Conservation (phyloP, 2,797 vertebrate genomes). For the Lophotriccus pileatus region DNA sequence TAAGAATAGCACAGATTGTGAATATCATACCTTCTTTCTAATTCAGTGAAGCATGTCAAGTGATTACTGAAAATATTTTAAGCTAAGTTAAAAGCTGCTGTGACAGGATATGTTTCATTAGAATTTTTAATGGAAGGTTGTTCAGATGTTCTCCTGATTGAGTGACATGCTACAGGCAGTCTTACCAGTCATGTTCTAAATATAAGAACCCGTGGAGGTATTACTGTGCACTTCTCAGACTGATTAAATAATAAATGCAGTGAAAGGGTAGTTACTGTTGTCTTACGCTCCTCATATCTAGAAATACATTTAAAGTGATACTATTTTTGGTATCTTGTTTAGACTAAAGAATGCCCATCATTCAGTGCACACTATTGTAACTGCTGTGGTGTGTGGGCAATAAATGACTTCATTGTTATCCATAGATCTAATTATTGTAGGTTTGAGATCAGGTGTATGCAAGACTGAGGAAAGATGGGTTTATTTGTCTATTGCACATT, state of each 20-base stretch:
- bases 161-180: constrained; percentile 8
- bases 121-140: constrained; percentile 43
- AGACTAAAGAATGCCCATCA: neutral
- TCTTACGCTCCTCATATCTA: neutral
- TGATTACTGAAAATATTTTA: constrained; percentile 56
- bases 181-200: constrained; percentile 17
- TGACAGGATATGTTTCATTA: constrained; percentile 44
- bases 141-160: constrained; percentile 30
- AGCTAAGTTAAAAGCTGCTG: constrained; percentile 21
- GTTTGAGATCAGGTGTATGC: neutral
- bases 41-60: constrained; percentile 8
- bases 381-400: neutral
- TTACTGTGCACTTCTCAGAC: neutral
- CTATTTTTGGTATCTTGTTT: neutral
- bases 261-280: neutral
- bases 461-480: neutral
- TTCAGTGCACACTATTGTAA: neutral
- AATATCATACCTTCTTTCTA: neutral
- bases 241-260: constrained; percentile 9
- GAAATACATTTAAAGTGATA: neutral
- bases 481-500: neutral
- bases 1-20: neutral
- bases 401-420: neutral
- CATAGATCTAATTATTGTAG: neutral
- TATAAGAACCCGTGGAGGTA: neutral